Conservation (phyloP, 2,797 vertebrate species). For the Crax fasciolata region DNA sequence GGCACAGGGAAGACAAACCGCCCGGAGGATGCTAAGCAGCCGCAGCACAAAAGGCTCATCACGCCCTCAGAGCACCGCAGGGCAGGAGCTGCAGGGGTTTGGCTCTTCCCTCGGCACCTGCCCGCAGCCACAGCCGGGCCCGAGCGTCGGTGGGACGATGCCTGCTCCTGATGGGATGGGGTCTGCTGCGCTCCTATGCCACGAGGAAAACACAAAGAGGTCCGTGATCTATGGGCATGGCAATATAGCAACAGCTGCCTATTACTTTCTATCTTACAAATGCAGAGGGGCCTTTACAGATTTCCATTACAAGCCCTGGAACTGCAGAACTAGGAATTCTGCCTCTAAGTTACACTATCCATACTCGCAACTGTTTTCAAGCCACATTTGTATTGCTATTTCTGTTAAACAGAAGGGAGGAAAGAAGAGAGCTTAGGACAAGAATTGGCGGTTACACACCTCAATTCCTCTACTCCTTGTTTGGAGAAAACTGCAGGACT, state of each 20-base stretch:
- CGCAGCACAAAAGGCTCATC: not conserved
- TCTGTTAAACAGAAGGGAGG: not conserved
- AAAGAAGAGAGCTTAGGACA: not conserved
- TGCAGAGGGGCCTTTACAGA: not conserved
- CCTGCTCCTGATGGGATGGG: not conserved
- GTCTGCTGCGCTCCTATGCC: not conserved
- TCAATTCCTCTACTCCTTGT: conserved; percentile 72
- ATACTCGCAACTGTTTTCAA: not conserved
- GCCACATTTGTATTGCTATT: not conserved
- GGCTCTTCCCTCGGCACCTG: not conserved
- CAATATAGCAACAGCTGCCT: not conserved
- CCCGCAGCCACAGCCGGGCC: not conserved
- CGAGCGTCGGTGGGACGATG: not conserved
- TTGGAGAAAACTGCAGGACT: conserved; percentile 70
- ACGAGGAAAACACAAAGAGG: not conserved
- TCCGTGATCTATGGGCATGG: not conserved
- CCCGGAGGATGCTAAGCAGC: not conserved
- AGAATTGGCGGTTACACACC: conserved; percentile 12
- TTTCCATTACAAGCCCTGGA: not conserved
- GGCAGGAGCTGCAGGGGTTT: not conserved
- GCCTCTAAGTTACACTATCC: rapidly evolving
- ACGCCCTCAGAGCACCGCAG: not conserved
- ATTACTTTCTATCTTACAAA: not conserved
- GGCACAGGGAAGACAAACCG: not conserved
- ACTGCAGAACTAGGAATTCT: not conserved